phyloP scores from a whole-genome alignment of 1,140 invertebrate species.

The Drosophila persimilis region DNA sequence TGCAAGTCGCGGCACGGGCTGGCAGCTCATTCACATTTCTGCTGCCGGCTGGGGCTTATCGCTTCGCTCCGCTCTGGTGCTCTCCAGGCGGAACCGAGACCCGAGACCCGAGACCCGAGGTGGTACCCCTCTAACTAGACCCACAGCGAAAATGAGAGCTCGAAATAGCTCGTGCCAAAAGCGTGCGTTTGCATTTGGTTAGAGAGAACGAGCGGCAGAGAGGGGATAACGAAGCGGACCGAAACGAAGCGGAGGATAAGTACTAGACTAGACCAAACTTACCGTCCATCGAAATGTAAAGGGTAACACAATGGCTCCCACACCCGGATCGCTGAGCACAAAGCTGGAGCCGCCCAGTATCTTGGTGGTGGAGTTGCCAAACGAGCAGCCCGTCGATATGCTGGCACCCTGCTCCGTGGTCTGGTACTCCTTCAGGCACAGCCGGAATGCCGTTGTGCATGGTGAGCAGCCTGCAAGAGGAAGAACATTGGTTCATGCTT shows the following conservation, averaged over 20 bases:
- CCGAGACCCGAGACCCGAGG: not conserved
- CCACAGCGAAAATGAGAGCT: constrained; percentile 17
- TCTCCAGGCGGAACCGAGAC: constrained; percentile 42
- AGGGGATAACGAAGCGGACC: not conserved
- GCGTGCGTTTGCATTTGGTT: constrained; percentile 44
- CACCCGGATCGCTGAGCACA: constrained; percentile 90
- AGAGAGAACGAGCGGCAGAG: not conserved
- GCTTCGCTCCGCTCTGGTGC: constrained; percentile 22
- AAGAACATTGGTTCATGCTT: constrained; percentile 20
- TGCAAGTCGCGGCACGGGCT: constrained; percentile 32
- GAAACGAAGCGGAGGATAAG: not conserved
- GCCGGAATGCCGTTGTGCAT: constrained; percentile 92
- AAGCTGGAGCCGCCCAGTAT: constrained; percentile 94
- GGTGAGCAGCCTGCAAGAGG: constrained; percentile 83
- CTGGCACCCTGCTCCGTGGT: constrained; percentile 86
- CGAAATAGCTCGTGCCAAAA: constrained; percentile 68
- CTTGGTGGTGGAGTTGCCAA: constrained; percentile 93
- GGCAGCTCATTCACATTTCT: constrained; percentile 40
- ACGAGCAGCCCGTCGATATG: constrained; percentile 90
- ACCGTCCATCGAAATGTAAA: constrained; percentile 96
- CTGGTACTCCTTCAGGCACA: constrained; percentile 96
- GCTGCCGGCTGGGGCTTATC: constrained; percentile 45
- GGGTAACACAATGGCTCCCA: constrained; percentile 90
- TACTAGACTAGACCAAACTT: constrained; percentile 83
- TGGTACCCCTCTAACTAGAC: constrained; percentile 16